phyloP scores from a whole-genome alignment of 2,113 vertebrate genomes.

The Macaca nemestrina region DNA sequence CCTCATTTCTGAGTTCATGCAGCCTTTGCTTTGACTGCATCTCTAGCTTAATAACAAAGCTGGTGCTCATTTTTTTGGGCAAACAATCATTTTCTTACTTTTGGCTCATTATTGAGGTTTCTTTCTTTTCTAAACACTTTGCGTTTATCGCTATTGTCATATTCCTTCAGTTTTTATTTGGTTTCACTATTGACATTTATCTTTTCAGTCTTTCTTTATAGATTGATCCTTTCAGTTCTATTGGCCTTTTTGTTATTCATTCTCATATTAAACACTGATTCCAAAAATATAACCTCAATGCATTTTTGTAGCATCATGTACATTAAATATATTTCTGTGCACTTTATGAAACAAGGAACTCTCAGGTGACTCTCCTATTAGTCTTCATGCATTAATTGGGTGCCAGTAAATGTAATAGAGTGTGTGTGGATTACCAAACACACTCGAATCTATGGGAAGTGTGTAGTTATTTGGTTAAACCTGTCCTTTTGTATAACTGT shows the following conservation, averaged over 20 bases:
- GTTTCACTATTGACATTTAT: not conserved
- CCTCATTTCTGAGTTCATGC: not conserved
- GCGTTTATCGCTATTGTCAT: not conserved
- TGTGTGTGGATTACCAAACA: not conserved
- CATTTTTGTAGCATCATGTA: not conserved
- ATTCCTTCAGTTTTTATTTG: not conserved
- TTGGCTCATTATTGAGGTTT: not conserved
- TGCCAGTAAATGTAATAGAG: not conserved
- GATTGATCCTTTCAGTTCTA: not conserved
- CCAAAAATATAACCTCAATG: not conserved
- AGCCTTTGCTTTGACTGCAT: not conserved
- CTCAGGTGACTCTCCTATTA: not conserved
- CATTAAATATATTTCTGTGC: not conserved
- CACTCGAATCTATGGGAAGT: not conserved
- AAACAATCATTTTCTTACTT: not conserved
- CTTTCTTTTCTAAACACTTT: not conserved
- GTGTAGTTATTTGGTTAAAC: not conserved
- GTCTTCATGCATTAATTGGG: not conserved
- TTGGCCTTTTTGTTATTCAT: not conserved
- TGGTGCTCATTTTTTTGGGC: not conserved
- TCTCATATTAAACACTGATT: not conserved
- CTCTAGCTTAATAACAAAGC: constrained; percentile 3
- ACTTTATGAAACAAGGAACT: not conserved
- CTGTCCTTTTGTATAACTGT: not conserved
- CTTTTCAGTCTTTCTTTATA: not conserved